Conservation (phyloP, 2,797 vertebrate species). For the Bradypodion ventrale region DNA sequence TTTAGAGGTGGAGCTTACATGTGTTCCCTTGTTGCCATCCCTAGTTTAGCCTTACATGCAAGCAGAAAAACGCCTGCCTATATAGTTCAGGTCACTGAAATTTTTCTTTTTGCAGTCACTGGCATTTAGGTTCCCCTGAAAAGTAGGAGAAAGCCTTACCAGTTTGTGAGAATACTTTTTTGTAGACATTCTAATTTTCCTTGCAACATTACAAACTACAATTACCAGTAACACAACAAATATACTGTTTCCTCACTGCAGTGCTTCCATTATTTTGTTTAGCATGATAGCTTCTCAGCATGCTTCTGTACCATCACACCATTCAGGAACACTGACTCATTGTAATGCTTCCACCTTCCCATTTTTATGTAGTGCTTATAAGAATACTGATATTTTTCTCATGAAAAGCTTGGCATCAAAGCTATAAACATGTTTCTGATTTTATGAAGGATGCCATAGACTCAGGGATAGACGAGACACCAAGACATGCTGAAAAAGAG, state of each 20-base stretch:
- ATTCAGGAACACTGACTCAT: neutral
- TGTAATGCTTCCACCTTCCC: neutral
- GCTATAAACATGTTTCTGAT: conserved; percentile 49
- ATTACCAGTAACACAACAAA: neutral
- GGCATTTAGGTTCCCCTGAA: neutral
- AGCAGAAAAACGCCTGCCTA: too few species aligned
- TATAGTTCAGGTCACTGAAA: too few species aligned
- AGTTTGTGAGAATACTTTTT: conserved; percentile 12
- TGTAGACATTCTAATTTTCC: neutral
- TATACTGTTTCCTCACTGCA: neutral
- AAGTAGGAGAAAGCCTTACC: neutral
- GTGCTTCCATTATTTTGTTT: neutral
- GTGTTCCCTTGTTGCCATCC: too few species aligned
- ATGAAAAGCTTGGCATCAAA: conserved; percentile 20
- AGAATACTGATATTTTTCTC: conserved; percentile 8
- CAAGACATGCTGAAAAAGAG: conserved; percentile 70
- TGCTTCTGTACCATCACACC: neutral
- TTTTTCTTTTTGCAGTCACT: neutral
- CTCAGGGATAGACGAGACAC: conserved; percentile 67
- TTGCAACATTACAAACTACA: neutral
- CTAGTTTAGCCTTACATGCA: too few species aligned
- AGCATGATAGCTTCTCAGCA: neutral
- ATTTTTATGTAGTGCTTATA: conserved; percentile 13
- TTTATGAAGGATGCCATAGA: conserved; percentile 72
- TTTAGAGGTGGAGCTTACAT: too few species aligned